phyloP scores from a whole-genome alignment of 2,888 invertebrate genomes.

The Agrochola lota region DNA sequence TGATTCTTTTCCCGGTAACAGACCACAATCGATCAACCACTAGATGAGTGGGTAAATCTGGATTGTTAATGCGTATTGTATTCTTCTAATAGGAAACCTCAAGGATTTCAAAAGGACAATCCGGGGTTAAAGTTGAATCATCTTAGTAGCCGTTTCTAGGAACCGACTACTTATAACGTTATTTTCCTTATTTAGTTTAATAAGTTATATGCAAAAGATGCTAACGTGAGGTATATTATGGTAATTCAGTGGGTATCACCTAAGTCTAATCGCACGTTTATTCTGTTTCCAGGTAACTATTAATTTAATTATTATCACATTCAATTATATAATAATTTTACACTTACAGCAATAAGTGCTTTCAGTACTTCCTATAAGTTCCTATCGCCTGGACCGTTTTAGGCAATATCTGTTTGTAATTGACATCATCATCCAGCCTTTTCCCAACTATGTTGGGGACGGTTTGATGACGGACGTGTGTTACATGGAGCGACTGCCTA shows the following conservation, averaged over 20 bases:
- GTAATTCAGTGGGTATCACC: slow-evolving; percentile 2
- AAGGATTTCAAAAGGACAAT: slow-evolving; percentile 36
- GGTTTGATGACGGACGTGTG: too few relatives aligned
- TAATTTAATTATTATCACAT: not conserved
- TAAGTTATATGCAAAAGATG: slow-evolving; percentile 8
- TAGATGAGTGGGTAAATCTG: not conserved
- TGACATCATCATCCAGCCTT: too few relatives aligned
- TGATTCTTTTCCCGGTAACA: not conserved
- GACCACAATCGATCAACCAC: not conserved
- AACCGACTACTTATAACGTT: slow-evolving; percentile 1
- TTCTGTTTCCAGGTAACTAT: slow-evolving; percentile 1
- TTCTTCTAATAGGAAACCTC: slow-evolving; percentile 1
- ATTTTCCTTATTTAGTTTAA: slow-evolving; percentile 40
- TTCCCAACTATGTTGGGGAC: too few relatives aligned
- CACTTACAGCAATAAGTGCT: not conserved
- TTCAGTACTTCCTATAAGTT: not conserved
- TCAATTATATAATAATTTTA: not conserved
- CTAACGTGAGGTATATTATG: slow-evolving; percentile 1
- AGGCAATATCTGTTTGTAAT: too few relatives aligned
- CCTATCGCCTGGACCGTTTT: too few relatives aligned
- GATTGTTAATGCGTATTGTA: not conserved
- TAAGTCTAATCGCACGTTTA: not conserved
- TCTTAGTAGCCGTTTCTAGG: slow-evolving; percentile 19
- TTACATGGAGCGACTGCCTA: too few relatives aligned
- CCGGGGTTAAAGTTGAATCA: slow-evolving; percentile 24